Percentiles rank a stretch among this genome's conserved stretches.
Evolutionary conservation across 2,797 vertebrate genomes (phyloP).

Genomic region (Streptopelia turtur): DNA sequence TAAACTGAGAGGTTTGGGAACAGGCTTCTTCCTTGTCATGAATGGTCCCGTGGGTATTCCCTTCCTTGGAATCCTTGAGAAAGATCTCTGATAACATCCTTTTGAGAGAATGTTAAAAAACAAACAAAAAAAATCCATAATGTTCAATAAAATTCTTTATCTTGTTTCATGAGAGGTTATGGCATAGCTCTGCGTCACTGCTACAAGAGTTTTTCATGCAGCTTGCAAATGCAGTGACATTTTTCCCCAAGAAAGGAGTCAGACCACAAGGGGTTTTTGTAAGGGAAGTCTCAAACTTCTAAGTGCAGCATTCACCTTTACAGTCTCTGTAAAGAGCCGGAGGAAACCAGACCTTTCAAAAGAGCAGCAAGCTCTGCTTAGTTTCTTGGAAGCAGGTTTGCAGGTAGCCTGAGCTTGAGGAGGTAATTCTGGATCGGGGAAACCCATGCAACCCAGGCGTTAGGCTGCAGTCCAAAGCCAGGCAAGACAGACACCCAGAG

Average conservation of each 20-base stretch:
- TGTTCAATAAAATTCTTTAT: neutral
- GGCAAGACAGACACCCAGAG: neutral
- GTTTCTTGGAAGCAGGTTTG: neutral
- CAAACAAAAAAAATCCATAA: neutral
- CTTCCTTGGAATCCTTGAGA: neutral
- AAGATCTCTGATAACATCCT: neutral
- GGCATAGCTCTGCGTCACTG: neutral
- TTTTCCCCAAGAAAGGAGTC: neutral
- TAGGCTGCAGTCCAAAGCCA: neutral
- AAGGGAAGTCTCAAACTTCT: neutral
- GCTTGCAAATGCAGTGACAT: neutral
- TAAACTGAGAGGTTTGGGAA: neutral
- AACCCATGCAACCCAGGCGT: neutral
- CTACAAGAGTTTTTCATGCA: neutral
- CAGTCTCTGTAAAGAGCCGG: neutral
- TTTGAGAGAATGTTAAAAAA: neutral
- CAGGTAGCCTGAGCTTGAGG: neutral
- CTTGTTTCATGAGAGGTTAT: neutral
- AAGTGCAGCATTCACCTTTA: neutral
- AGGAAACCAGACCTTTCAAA: neutral
- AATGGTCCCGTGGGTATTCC: neutral
- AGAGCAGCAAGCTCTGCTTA: neutral
- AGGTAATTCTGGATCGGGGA: neutral
- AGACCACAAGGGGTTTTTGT: neutral
- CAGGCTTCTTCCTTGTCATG: neutral